Base-by-base conservation (phyloP, 2,797 vertebrate genomes). In the Jordanella pulchra region DNA sequence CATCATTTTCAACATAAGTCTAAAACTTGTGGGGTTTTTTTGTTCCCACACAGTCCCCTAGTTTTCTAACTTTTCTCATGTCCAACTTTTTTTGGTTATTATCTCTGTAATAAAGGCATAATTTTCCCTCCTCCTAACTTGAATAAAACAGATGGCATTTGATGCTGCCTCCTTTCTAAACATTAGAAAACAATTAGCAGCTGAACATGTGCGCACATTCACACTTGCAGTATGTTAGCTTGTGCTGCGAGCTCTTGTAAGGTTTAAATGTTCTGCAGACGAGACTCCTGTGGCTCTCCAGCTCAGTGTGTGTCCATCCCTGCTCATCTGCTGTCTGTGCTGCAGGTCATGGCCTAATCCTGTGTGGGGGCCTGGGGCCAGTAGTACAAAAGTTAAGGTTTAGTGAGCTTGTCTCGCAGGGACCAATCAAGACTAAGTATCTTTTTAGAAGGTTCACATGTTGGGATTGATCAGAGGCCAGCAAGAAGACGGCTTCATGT, bases 281-380 rank as follows among this genome's bases (percentile, higher is more conserved):
- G 85, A 77, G 83, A 84, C 72, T 90, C 89, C 84, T 50, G 86
- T 84, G 89, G 83, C 77, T 90, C 79, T 83, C 73, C 72, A 69
- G 83, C 86, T 81, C 88, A 78, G 89, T 86, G 82, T 89, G 89
- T 89, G 90, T 90, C 89, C 88, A 83, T 85, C 81, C 82, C 82
- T 82, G 84, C 83, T 91, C 82, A 88, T 91, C 86, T 87, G 80
- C 86, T 83, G 85, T 80, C 77, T 88, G 81, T 44, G 86, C 80
- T 75, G 71, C 84, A 86, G 89, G 86, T 92, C 85, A 72, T 71
- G 84, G 81, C 82, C 76, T 90, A 90, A 91, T 90, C 90, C 86
- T 72, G 72, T 61, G 73, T 82, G 82, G 84, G 80, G 68, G 75
- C 65, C 85, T 85, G 73, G 65, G 78, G 78, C 77, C 73, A 50